A percentile compares a stretch with the other conserved stretches of the same genome.
Conservation (phyloP, 2,797 vertebrate species). For the Prionace glauca region DNA sequence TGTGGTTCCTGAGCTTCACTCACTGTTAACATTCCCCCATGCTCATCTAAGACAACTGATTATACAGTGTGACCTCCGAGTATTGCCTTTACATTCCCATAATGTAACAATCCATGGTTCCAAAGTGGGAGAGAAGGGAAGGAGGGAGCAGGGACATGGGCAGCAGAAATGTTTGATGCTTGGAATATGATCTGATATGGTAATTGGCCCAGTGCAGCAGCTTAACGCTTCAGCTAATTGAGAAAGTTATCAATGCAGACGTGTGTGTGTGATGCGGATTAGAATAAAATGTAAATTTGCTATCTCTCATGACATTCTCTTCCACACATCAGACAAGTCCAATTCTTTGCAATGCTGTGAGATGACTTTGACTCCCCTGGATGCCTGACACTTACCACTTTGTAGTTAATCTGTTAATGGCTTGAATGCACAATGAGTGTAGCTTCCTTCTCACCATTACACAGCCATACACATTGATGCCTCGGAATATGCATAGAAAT, state of each 20-base stretch:
- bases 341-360: neutral
- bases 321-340: conserved; percentile 28
- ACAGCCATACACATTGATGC: neutral
- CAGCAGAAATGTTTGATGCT: conserved; percentile 1
- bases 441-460: neutral
- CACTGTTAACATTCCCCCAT: neutral
- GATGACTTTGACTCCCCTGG: neutral
- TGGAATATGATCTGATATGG: neutral
- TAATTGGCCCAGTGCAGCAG: neutral
- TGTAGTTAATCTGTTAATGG: neutral
- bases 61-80: neutral
- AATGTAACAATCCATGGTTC: neutral
- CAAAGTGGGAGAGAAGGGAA: neutral
- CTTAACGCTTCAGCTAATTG: neutral
- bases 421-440: neutral
- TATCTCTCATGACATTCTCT: neutral
- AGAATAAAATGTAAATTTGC: conserved; percentile 27
- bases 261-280: neutral
- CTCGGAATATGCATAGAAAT: too few relatives aligned
- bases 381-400: neutral
- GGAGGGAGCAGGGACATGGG: neutral
- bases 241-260: conserved; percentile 24
- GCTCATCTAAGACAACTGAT: neutral
- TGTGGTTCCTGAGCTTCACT: neutral
- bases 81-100: neutral